Conservation (phyloP, 2,888 invertebrate species). For the Diaphora mendica region DNA sequence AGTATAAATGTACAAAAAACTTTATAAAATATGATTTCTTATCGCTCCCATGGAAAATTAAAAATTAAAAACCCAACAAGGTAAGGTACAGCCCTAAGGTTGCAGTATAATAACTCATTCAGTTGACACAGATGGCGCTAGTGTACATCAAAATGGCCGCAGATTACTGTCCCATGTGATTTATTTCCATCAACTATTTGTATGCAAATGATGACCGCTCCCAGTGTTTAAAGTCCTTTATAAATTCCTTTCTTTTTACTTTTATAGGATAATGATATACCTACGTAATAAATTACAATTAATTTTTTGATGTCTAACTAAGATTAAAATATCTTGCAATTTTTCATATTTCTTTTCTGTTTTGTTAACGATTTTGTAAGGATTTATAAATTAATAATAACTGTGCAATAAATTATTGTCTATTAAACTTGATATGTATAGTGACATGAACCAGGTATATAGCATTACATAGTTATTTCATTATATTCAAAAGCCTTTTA, state of each 20-base stretch:
- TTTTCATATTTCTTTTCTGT: not conserved
- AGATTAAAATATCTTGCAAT: not conserved
- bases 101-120: conserved; percentile 81
- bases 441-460: too few relatives aligned
- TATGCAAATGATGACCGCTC: conserved; percentile 71
- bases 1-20: too few relatives aligned
- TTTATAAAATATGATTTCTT: not conserved
- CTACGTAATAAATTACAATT: conserved; percentile 19
- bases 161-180: conserved; percentile 81
- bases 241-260: conserved; percentile 35
- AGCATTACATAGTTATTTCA: too few relatives aligned
- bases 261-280: conserved; percentile 29
- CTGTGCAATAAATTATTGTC: too few relatives aligned
- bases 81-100: conserved; percentile 64
- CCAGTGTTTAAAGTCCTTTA: conserved; percentile 56
- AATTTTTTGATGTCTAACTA: not conserved
- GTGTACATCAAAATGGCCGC: conserved; percentile 82
- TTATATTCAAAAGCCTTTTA: too few relatives aligned
- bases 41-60: not conserved
- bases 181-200: conserved; percentile 79
- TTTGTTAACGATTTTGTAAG: not conserved
- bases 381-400: too few relatives aligned
- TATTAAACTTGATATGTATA: too few relatives aligned
- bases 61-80: not conserved
- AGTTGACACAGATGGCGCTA: conserved; percentile 85